Evolutionary conservation across 1,140 invertebrate genomes (phyloP).

Genomic region (Caerostris darwini): DNA sequence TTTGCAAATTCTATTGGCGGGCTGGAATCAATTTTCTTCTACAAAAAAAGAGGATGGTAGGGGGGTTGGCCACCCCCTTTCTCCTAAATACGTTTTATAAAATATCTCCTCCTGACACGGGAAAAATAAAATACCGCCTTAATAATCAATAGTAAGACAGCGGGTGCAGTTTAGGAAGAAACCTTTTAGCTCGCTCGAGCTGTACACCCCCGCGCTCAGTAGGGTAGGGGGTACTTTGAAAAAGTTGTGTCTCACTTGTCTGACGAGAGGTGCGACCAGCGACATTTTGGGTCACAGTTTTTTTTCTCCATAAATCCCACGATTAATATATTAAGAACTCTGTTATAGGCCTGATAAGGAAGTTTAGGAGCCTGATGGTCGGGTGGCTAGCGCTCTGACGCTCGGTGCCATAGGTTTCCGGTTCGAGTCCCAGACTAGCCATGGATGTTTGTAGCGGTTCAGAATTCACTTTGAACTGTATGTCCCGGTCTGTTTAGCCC

Average conservation of each 20-base stretch:
- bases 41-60: background rate
- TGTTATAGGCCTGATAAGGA: no score
- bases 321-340: no score
- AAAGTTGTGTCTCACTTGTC: background rate
- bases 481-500: no score
- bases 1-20: constrained; percentile 64
- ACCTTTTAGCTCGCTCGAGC: background rate
- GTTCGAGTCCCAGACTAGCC: no score
- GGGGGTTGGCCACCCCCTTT: background rate
- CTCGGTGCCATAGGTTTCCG: no score
- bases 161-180: background rate
- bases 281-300: background rate
- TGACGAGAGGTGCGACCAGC: background rate
- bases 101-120: constrained; percentile 34
- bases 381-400: no score
- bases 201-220: background rate
- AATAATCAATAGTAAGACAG: constrained; percentile 61
- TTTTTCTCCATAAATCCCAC: no score
- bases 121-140: constrained; percentile 43
- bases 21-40: constrained; percentile 59
- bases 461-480: no score
- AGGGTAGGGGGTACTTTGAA: background rate
- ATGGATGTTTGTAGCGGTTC: no score
- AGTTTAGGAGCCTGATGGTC: no score
- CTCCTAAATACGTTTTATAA: constrained; percentile 60